These are phyloP conservation scores for Donacobius atricapilla DNA, from an alignment of 2,113 vertebrate species.

Conservation along the genomic window DNA sequence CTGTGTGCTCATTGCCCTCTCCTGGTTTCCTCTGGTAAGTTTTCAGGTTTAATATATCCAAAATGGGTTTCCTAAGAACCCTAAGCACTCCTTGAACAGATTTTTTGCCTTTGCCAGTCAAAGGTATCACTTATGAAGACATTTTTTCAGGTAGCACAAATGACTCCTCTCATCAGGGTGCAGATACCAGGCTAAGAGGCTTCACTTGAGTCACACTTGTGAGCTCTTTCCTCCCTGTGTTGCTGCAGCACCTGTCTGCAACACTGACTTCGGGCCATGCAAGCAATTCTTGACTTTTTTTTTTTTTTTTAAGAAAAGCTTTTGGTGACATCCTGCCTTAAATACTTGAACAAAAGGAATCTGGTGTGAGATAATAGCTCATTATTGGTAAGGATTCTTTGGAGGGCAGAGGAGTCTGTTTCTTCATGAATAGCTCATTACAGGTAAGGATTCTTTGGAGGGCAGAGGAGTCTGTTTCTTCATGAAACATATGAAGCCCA, in stretches of 20 bases:
- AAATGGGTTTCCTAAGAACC: background rate
- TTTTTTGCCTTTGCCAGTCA: background rate
- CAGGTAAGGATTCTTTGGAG: too few relatives aligned
- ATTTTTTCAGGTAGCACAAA: background rate
- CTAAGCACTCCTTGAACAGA: background rate
- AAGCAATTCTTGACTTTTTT: background rate
- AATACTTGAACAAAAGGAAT: background rate
- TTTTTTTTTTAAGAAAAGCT: background rate
- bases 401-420: background rate
- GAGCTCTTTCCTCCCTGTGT: background rate
- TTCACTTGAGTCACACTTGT: background rate
- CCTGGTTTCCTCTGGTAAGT: slow-evolving; percentile 65
- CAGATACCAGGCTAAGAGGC: background rate
- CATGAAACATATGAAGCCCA: background rate
- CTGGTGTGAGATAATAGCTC: background rate
- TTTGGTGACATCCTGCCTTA: background rate
- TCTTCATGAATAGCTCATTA: too few relatives aligned
- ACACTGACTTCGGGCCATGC: rapidly evolving
- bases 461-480: background rate
- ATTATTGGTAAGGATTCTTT: background rate
- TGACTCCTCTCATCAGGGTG: background rate
- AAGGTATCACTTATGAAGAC: rapidly evolving
- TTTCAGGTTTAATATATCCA: background rate
- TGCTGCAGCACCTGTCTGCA: background rate
- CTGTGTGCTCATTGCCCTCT: slow-evolving; percentile 74